A percentile compares a stretch with the other conserved stretches of the same genome.
These are phyloP conservation scores for Halcyon leucocephala DNA, from an alignment of 2,797 vertebrate species.

Conservation along the genomic window DNA sequence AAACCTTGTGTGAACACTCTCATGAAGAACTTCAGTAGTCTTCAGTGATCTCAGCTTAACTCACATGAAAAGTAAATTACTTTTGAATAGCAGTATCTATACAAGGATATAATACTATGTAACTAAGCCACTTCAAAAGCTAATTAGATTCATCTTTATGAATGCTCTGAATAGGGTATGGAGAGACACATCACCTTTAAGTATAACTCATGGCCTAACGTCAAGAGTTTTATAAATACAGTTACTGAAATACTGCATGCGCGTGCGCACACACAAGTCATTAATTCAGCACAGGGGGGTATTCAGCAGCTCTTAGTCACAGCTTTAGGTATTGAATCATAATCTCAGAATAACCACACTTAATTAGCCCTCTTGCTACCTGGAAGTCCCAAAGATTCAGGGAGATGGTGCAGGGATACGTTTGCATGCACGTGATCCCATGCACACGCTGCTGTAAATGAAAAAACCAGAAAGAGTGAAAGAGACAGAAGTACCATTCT, in stretches of 20 bases:
- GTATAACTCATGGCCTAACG: background rate
- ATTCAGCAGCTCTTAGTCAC: background rate
- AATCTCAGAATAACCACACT: background rate
- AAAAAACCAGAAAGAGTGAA: background rate
- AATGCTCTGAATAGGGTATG: background rate
- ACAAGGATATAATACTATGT: background rate
- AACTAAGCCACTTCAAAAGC: background rate
- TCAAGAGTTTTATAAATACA: background rate
- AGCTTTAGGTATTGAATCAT: background rate
- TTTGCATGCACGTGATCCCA: background rate
- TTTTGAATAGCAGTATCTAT: background rate
- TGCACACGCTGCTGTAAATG: background rate
- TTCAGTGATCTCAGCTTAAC: background rate
- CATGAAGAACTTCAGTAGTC: background rate
- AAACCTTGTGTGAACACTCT: background rate
- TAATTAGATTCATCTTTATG: background rate
- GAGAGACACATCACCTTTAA: background rate
- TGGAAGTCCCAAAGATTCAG: background rate
- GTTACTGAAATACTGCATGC: background rate
- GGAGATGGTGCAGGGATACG: fast-evolving
- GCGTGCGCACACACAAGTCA: background rate
- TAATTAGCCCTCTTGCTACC: background rate
- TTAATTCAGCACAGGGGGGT: background rate
- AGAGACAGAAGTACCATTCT: background rate
- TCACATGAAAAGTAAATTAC: background rate